Evolutionary conservation across 2,888 invertebrate genomes (phyloP), one percentile per base, ranked within the genome.

Genomic region (Meiosimyza platycephala): DNA sequence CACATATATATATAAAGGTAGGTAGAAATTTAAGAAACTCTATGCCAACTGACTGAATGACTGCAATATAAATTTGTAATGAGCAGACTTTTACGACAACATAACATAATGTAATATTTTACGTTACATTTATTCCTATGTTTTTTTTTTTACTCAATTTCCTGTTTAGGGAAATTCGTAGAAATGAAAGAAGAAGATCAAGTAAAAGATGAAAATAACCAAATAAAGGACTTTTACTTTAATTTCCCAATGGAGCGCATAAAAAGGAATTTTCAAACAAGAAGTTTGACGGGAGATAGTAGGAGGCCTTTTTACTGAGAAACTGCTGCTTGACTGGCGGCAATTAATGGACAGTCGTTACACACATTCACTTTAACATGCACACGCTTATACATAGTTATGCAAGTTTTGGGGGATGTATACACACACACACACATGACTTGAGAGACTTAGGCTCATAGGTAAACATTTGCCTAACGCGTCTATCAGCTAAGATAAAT

Each of bases 1-100:
- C 22, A 71, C n/a, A 47, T 22, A 62, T 2, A 9, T 18, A 47
- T 28, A n/a, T n/a, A n/a, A n/a, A 40, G 9, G 72, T 51, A 60
- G 18, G 55, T 33, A 40, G 80, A 81, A 82, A 80, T 76, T 79
- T 76, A 80, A 80, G 40, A 40, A 40, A 40, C 40, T 40, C 1
- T 22, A 48, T 57, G 40, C 57, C 18, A 54, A 67, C 57, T 48
- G 67, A 69, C 33, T 50, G 40, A 67, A 47, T 22, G 67, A 69
- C 50, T 50, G 59, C 33, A 48, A 78, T 79, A 81, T 82, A 81
- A 81, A 82, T 81, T 79, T 80, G 78, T 82, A 81, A 81, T 81
- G 81, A 81, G 81, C 79, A 18, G 60, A n/a, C 15, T 60, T 13
- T 40, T 6, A 2, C 60, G 33, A 60, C 12, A 60, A 22, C n/a